phyloP scores from a whole-genome alignment of 1,140 invertebrate species.

The Eciton burchellii region DNA sequence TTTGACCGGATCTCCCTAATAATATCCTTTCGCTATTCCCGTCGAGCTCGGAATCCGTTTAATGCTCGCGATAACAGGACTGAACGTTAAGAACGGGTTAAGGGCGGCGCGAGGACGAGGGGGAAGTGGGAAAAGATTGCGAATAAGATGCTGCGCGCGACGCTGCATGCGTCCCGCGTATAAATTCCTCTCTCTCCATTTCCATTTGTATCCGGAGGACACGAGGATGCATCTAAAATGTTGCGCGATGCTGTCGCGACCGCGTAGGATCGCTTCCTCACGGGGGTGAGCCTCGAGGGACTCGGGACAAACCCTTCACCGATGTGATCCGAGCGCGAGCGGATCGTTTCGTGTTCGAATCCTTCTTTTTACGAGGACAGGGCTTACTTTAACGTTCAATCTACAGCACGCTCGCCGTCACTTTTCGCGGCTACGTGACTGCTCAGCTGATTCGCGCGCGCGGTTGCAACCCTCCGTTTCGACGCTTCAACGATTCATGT shows the following conservation, averaged over 20 bases:
- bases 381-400: constrained; percentile 75
- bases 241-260: constrained; percentile 56
- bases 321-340: constrained; percentile 73
- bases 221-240: too few relatives aligned
- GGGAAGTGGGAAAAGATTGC: constrained; percentile 3
- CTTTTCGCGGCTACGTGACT: constrained; percentile 68
- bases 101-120: constrained; percentile 18
- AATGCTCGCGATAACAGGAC: constrained; percentile 71
- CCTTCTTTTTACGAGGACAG: constrained; percentile 67
- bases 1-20: constrained; percentile 76
- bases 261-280: constrained; percentile 66
- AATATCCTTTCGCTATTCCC: constrained; percentile 73
- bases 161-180: too few relatives aligned
- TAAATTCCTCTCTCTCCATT: not conserved
- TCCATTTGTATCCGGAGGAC: not conserved
- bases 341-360: constrained; percentile 72
- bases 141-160: constrained; percentile 6
- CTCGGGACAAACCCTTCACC: constrained; percentile 68
- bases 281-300: constrained; percentile 66
- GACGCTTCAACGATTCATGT: not conserved
- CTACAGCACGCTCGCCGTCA: constrained; percentile 28
- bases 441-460: constrained; percentile 58
- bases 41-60: constrained; percentile 71
- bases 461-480: constrained; percentile 31
- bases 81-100: constrained; percentile 60